Percentiles rank a stretch among this genome's conserved stretches.
These are phyloP conservation scores for Campylomormyrus tamandua DNA, from an alignment of 2,113 vertebrate species.

Conservation along the genomic window DNA sequence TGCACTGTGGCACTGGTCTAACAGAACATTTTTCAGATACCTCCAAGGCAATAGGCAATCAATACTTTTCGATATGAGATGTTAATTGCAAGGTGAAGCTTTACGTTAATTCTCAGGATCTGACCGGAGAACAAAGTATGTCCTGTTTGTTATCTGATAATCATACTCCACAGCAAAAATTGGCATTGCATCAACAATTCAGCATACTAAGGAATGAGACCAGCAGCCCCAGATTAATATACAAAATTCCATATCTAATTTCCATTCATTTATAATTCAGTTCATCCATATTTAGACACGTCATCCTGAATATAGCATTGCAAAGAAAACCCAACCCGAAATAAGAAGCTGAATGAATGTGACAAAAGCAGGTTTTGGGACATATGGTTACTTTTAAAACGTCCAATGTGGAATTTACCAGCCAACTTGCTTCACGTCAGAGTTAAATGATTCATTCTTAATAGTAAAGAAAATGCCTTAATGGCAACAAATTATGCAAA, in stretches of 20 bases:
- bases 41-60: background rate
- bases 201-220: background rate
- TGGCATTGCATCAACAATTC: background rate
- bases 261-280: background rate
- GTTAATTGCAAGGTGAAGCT: background rate
- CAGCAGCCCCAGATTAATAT: background rate
- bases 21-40: background rate
- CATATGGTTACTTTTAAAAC: background rate
- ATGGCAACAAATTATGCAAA: background rate
- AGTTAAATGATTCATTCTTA: background rate
- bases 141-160: background rate
- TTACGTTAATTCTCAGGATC: background rate
- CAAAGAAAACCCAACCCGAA: background rate
- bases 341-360: background rate
- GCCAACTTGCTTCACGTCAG: background rate
- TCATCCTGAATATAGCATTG: background rate
- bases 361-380: background rate
- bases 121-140: background rate
- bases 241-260: background rate
- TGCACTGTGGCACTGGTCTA: background rate
- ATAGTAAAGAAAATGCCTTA: background rate
- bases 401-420: background rate
- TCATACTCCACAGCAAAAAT: background rate
- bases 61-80: background rate
- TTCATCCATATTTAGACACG: background rate